These are phyloP conservation scores for Sipha maydis DNA, from an alignment of 2,888 invertebrate species.

Conservation along the genomic window DNA sequence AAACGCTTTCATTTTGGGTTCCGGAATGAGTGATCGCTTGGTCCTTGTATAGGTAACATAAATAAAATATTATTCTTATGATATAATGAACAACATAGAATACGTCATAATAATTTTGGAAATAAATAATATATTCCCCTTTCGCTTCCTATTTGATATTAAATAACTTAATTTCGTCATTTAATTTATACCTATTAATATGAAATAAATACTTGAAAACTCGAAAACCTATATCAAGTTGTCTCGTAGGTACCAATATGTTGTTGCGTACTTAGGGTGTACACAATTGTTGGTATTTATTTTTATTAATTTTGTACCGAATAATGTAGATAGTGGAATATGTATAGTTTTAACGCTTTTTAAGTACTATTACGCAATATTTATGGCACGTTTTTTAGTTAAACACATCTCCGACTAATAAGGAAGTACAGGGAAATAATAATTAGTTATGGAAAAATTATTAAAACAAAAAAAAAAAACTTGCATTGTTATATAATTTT, in stretches of 20 bases:
- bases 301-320: not conserved
- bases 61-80: not conserved
- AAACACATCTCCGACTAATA: not conserved
- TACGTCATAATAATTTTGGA: not conserved
- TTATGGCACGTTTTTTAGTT: not conserved
- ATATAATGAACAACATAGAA: not conserved
- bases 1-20: conserved; percentile 26
- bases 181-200: not conserved
- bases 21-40: not conserved
- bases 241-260: not conserved
- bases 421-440: not conserved
- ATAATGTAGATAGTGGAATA: not conserved
- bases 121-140: not conserved
- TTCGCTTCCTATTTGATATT: not conserved
- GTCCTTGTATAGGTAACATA: not conserved
- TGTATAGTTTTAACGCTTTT: not conserved
- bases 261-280: not conserved
- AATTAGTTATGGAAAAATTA: conserved; percentile 19
- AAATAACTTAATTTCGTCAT: not conserved
- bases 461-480: not conserved
- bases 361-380: not conserved
- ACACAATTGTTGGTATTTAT: not conserved
- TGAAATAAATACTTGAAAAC: not conserved
- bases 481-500: not conserved
- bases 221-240: not conserved